Base-by-base conservation (phyloP, 2,888 invertebrate genomes). In the Eremobia ochroleuca region DNA sequence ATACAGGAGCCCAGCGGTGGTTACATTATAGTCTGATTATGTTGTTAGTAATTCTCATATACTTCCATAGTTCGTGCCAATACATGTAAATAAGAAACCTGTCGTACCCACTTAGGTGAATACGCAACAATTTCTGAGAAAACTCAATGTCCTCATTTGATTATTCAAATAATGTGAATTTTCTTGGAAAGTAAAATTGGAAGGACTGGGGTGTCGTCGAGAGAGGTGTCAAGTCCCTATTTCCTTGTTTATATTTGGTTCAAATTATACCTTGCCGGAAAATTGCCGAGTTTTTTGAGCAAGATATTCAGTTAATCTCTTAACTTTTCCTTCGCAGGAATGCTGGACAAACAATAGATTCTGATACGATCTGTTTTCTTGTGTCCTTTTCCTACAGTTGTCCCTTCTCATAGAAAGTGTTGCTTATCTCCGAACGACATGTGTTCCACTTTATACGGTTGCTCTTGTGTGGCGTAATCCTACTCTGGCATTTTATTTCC, bases 121-220 rank as follows among this genome's bases (percentile, higher is more conserved):
- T 43, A 79, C 73, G 62, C 49, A 71, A 80, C 64, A 68, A 71
- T 71, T 78, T 70, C 46, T 18, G 46, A 75, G 66, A 40, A 72
- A 77, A 68, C 43, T 81, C 76, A 61, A 61, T 61, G 40, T 73
- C n/a, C n/a, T n/a, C 21, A 82, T 85, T 82, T 67, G 77, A 87
- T 87, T 85, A 87, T 85, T 87, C 77, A 85, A 87, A 86, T 79
- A 81, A 79, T 77, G 79, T 66, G 71, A 77, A 77, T 77, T 83
- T 83, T 74, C 74, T 66, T 28, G 37, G 59, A 77, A 66, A 59
- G 31, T 62, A 43, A 81, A 79, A 82, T 84, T 79, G 84, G 58
- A 31, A 84, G 28, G 52, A 62, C 69, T 52, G 34, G 43, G 40
- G 72, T 66, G 84, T 61, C 65, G 69, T 65, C 34, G 43, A 18